Evolutionary conservation across 2,113 vertebrate genomes (phyloP), one percentile per base, ranked within the genome.

Genomic region (Beaufortia kweichowensis): DNA sequence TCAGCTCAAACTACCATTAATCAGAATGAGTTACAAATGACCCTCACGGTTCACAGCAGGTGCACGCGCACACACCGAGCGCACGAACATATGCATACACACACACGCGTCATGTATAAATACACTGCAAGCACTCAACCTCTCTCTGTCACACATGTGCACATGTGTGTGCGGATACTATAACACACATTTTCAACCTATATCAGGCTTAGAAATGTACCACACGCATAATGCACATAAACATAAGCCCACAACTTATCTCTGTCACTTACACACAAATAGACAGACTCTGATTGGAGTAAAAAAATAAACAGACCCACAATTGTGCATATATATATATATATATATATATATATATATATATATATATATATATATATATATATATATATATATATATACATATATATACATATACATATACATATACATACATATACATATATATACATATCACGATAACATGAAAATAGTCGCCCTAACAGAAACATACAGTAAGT

Each of bases 1-100:
- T 90, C 90, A 90, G 91, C 91, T 89, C 86, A 86, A 90, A 89
- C 82, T 79, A 84, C 85, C 87, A 92, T 93, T 89, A 92, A 91
- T 92, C 91, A 91, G 85, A 88, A 85, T 89, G 90, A 91, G 88
- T 91, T 90, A 91, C 88, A 90, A 89, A 89, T 87, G 81, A 68
- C 86, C 90, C 87, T 88, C 81, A 12, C 75, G 82, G 87, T 86
- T 84, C 83, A 71, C 85, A 85, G 78, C 75, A 78, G 83, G 71
- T 82, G 82, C 81, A 64, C 74, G 46, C 73, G 78, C 81, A 79
- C 81, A 79, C 78, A 74, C 83, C 50, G 24, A 35, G 21, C 7
- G 61, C 78, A 82, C 74, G 39, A 41, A 81, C 59, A 59, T 26
- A 77, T 46, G n/a, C 78, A 76, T 43, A 80, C 68, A 66, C 73